Evolutionary conservation across 2,113 vertebrate species (phyloP), one percentile per base, ranked within the genome.

Genomic region (Ictalurus punctatus): DNA sequence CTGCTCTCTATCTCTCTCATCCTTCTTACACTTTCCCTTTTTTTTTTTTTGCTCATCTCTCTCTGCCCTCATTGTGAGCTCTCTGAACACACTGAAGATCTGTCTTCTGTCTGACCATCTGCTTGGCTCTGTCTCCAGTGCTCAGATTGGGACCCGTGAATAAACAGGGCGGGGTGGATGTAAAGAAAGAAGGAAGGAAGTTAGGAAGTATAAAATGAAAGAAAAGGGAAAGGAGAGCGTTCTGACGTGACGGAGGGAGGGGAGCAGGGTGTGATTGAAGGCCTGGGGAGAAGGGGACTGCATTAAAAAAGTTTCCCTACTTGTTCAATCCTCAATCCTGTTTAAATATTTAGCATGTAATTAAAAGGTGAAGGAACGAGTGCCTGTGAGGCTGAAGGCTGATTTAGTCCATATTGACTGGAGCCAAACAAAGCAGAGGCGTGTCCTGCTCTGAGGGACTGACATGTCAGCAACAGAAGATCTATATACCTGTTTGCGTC

Each of bases 301-400:
- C 83, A 85, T 88, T 78, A 80, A 91, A 93, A 94, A 92, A 93
- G 90, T 86, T 63, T 21, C 27, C 27, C 44, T 87, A 92, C 90
- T 86, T 93, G 92, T 92, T 86, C 85, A 86, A 86, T 86, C 90
- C 90, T 95, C 93, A 8, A 93, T 91, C 91, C 92, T 94, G 86
- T 93, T 95, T 94, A 95, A 95, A 95, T 95, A 95, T 96, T 95
- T 92, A 95, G 90, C 83, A 90, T 92, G 90, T 95, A 95, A 95
- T 95, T 95, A 95, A 94, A 94, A 94, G 93, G 93, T 94, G 94
- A 94, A 91, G 2, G 85, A 94, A 91, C 88, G 89, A 86, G 87
- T 90, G 67, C 90, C 94, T 92, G 89, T 74, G n/a, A 89, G 90
- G 85, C 54, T 80, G 81, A 84, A 74, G 69, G 91, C 91, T 92